Evolutionary conservation across 2,113 vertebrate genomes (phyloP).

Genomic region (Prunella fulvescens): DNA sequence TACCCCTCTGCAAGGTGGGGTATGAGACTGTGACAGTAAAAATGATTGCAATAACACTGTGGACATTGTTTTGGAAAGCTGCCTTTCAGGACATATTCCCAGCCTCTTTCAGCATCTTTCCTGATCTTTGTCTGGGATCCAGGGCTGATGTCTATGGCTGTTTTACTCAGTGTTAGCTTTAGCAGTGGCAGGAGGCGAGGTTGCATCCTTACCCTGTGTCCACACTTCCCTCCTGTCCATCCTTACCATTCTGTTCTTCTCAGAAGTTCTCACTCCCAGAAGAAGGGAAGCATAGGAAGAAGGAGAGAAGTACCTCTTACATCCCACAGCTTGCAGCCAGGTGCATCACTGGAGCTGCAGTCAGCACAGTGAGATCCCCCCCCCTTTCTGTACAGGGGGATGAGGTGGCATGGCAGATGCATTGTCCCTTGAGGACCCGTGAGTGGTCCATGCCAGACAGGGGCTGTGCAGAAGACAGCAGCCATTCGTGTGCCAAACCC

Average conservation of each 20-base stretch:
- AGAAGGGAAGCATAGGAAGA: not conserved
- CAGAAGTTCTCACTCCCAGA: not conserved
- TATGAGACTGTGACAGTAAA: not conserved
- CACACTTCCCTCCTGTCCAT: not conserved
- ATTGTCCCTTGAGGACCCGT: not conserved
- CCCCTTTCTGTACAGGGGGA: not conserved
- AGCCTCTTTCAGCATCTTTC: not conserved
- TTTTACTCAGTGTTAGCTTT: not conserved
- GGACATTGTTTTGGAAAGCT: not conserved
- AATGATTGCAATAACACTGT: not conserved
- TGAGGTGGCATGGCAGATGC: not conserved
- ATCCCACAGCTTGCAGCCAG: not conserved
- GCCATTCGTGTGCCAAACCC: not conserved
- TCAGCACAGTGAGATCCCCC: not conserved
- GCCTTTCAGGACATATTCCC: not conserved
- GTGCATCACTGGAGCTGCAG: not conserved
- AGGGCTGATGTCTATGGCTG: not conserved
- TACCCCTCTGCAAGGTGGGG: not conserved
- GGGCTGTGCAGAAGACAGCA: not conserved
- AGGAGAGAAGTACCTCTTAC: not conserved
- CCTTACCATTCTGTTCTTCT: not conserved
- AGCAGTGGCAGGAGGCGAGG: not conserved
- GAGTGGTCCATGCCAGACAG: not conserved
- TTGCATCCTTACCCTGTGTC: not conserved
- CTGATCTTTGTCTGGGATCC: not conserved